phyloP scores from a whole-genome alignment of 2,797 vertebrate species.

The Thaleichthys pacificus region DNA sequence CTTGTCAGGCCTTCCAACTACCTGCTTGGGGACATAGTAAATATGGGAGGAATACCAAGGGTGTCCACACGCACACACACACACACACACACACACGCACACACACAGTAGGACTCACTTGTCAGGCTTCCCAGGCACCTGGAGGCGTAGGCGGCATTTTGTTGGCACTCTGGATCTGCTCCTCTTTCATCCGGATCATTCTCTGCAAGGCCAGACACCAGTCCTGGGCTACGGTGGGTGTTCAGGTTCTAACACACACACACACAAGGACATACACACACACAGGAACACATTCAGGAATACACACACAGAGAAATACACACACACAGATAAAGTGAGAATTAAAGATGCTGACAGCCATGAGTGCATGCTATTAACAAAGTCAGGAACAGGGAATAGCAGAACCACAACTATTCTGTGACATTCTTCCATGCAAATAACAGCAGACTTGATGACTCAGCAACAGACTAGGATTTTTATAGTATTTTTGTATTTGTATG shows the following conservation, averaged over 20 bases:
- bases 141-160: constrained; percentile 90
- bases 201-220: constrained; percentile 96
- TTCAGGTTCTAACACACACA: constrained; percentile 85
- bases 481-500: no score
- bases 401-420: no score
- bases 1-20: constrained; percentile 83
- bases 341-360: neutral
- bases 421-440: no score
- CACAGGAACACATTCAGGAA: neutral
- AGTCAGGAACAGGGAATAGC: no score
- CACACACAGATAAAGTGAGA: neutral
- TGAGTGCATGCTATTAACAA: neutral
- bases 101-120: constrained; percentile 78
- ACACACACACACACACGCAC: no score
- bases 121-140: constrained; percentile 91
- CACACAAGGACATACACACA: constrained; percentile 9
- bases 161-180: constrained; percentile 94
- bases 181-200: constrained; percentile 93
- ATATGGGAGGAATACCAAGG: no score
- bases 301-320: neutral
- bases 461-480: no score
- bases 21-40: constrained; percentile 79
- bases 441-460: no score
- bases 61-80: no score
- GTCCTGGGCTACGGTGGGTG: constrained; percentile 90